Evolutionary conservation across 2,888 invertebrate genomes (phyloP).

Genomic region (Hermodice carunculata): DNA sequence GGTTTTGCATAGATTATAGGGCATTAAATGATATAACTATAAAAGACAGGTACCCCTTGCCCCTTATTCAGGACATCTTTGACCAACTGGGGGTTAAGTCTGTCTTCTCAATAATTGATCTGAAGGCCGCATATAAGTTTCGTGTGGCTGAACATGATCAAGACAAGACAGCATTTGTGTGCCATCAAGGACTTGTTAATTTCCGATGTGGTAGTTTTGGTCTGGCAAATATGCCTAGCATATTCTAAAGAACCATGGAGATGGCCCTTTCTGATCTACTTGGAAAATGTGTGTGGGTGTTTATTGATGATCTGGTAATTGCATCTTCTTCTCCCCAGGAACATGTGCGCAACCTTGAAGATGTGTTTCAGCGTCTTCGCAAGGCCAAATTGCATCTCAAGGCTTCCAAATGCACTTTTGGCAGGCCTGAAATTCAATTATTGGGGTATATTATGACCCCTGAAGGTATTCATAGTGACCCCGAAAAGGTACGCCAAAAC

Average conservation of each 20-base stretch:
- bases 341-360: no score
- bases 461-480: not conserved
- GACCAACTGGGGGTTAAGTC: not conserved
- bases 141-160: not conserved
- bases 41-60: not conserved
- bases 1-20: not conserved
- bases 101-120: not conserved
- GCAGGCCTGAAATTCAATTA: not conserved
- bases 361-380: no score
- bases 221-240: not conserved
- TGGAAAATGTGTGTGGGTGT: not conserved
- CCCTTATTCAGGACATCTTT: not conserved
- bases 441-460: not conserved
- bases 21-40: not conserved
- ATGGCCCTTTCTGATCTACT: not conserved
- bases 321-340: no score
- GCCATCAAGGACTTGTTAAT: not conserved
- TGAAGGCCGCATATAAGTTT: not conserved
- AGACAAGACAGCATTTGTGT: not conserved
- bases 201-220: not conserved
- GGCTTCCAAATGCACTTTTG: not conserved
- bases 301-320: not conserved
- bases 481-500: not conserved
- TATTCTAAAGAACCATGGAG: not conserved
- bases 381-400: no score